Base-by-base conservation (phyloP, 1,140 invertebrate species). In the Dreissena rostriformis region DNA sequence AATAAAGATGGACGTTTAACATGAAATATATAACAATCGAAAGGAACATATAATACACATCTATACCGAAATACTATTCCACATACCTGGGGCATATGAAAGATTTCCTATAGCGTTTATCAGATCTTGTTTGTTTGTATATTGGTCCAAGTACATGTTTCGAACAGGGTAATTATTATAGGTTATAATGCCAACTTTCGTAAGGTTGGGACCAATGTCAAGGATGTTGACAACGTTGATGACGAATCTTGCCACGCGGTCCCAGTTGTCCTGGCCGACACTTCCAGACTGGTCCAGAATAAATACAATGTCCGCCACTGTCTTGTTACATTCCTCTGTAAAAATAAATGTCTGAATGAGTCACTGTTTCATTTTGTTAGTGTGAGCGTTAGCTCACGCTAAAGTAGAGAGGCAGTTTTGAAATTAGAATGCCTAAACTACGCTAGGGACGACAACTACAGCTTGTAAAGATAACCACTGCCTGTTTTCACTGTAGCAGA, bases 161-260 rank as follows among this genome's bases (percentile, higher is more conserved):
- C 61, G 55, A 15, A 65, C 61, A 10, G 71, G 73, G 28, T 74
- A 66, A 70, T 71, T 68, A 51, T 71, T 57, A 57, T 53, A 79
- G 39, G 71, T 67, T 39, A 65, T 55, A 17, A 85, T 39, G 28
- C 19, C 71, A 17, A 86, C 75, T 51, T 86, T 77, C 12, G 80
- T 82, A 12, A 53, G 67, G 53, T 78, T 67, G 24, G 67, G 19
- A n/a, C 90, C 89, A 61, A 91, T 87, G 53, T 88, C 87, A 67
- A 88, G 87, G 24, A 86, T 68, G 52, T 86, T 82, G 22, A 89
- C 82, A 11, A 81, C 84, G 24, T 81, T 68, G 49, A 86, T 87
- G n/a, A 76, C 77, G 70, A 85, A 85, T 15, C 70, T 53, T 52
- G 63, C 67, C 53, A 85, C 61, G 1, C n/a, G 70, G 6, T 49